Percentiles rank a stretch among this genome's conserved stretches.
Conservation (phyloP, 2,113 vertebrate species). For the Mobula hypostoma region DNA sequence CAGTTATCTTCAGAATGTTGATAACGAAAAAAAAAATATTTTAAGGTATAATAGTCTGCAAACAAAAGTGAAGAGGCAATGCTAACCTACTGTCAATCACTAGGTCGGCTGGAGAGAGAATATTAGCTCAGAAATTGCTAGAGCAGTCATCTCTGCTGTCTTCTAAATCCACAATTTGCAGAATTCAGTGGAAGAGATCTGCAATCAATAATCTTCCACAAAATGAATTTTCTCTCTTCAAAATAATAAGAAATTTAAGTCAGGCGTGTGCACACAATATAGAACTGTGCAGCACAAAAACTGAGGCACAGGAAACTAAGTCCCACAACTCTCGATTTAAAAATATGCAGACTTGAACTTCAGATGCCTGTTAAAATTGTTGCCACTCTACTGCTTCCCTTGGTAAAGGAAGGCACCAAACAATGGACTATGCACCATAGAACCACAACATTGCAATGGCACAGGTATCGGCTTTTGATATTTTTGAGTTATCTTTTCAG, state of each 20-base stretch:
- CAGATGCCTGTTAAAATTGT: background rate
- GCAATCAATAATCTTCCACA: background rate
- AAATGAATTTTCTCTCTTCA: background rate
- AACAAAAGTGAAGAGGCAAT: background rate
- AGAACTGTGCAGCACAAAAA: background rate
- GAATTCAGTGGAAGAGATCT: background rate
- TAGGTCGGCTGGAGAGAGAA: background rate
- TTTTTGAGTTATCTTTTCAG: background rate
- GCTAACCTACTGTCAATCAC: background rate
- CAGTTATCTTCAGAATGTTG: background rate
- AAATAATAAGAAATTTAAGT: background rate
- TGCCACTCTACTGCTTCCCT: background rate
- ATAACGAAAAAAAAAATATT: background rate
- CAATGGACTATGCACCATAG: background rate
- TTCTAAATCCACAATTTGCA: background rate
- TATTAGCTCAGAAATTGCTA: background rate
- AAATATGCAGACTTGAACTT: background rate
- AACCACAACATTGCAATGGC: background rate
- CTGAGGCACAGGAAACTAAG: no score
- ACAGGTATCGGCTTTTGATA: background rate
- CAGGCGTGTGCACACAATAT: background rate
- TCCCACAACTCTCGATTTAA: background rate
- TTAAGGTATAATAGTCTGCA: background rate
- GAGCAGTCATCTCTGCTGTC: background rate
- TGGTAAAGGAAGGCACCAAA: background rate